phyloP scores from a whole-genome alignment of 23 tunicate species.

The Pegea sp. region DNA sequence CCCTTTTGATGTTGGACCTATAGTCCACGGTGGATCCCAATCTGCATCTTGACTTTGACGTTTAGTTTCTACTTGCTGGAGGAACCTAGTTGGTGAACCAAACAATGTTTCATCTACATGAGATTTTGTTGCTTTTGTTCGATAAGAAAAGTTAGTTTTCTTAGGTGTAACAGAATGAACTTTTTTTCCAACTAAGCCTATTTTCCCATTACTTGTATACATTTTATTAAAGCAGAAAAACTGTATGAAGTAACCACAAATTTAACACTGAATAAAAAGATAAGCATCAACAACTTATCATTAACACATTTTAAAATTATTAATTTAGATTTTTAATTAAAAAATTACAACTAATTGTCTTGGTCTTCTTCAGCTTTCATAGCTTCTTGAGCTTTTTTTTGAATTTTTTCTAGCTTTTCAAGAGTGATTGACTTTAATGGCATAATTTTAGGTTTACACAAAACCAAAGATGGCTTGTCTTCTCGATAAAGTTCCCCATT shows the following conservation, averaged over 20 bases:
- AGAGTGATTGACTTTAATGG: conserved; percentile 78
- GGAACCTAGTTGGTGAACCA: conserved; percentile 47
- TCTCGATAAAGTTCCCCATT: conserved; percentile 54
- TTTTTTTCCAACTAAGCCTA: conserved; percentile 13
- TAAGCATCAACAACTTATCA: background rate
- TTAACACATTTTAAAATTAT: too few species aligned
- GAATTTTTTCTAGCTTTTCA: conserved; percentile 83
- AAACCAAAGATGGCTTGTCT: conserved; percentile 63
- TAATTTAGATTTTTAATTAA: too few species aligned
- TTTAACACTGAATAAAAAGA: background rate
- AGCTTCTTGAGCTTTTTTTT: conserved; percentile 37
- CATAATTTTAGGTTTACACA: conserved; percentile 90
- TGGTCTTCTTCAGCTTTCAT: conserved; percentile 29
- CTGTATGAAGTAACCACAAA: background rate
- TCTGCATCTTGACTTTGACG: conserved; percentile 24
- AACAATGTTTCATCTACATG: conserved; percentile 86
- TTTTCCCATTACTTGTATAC: background rate
- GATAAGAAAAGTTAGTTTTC: conserved; percentile 15
- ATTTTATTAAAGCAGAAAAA: background rate
- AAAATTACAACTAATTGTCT: conserved; percentile 3
- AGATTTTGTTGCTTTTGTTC: conserved; percentile 41
- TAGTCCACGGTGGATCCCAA: conserved; percentile 98
- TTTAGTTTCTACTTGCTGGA: conserved; percentile 47
- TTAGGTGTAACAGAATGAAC: conserved; percentile 9
- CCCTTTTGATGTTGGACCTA: conserved; percentile 47